Conservation (phyloP, 2,888 invertebrate genomes). For the Phalera bucephala region DNA sequence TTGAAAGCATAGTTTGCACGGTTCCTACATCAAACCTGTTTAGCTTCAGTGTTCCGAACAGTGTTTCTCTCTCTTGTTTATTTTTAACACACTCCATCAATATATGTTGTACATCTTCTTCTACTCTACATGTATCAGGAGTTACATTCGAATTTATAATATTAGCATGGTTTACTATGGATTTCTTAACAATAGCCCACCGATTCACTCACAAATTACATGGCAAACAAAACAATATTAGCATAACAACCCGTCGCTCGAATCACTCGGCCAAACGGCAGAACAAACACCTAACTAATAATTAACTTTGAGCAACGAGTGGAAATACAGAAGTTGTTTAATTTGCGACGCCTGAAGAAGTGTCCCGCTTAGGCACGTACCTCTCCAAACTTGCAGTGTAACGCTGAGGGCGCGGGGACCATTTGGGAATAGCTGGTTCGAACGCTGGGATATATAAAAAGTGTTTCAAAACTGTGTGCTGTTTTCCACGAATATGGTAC, state of each 20-base stretch:
- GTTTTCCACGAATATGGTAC: too few species aligned
- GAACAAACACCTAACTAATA: constrained; percentile 66
- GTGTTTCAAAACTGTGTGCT: too few species aligned
- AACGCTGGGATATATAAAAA: too few species aligned
- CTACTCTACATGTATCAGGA: too few species aligned
- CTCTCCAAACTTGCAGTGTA: constrained; percentile 57
- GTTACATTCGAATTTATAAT: too few species aligned
- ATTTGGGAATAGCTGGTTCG: not conserved
- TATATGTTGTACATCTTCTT: too few species aligned
- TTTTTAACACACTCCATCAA: too few species aligned
- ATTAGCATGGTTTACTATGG: too few species aligned
- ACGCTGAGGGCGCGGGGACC: constrained; percentile 27
- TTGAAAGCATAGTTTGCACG: too few species aligned
- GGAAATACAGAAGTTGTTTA: constrained; percentile 72
- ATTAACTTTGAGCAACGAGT: constrained; percentile 56
- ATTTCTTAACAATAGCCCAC: not conserved
- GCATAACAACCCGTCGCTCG: constrained; percentile 23
- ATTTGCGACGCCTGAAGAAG: constrained; percentile 61
- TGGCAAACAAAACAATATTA: constrained; percentile 15
- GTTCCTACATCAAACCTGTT: too few species aligned
- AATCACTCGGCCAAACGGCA: constrained; percentile 24
- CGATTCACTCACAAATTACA: constrained; percentile 13
- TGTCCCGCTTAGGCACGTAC: constrained; percentile 76
- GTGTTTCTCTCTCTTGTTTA: too few species aligned
- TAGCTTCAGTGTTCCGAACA: too few species aligned